Base-by-base conservation (phyloP, 2,888 invertebrate species). In the Rhopalosiphum nymphaeae region DNA sequence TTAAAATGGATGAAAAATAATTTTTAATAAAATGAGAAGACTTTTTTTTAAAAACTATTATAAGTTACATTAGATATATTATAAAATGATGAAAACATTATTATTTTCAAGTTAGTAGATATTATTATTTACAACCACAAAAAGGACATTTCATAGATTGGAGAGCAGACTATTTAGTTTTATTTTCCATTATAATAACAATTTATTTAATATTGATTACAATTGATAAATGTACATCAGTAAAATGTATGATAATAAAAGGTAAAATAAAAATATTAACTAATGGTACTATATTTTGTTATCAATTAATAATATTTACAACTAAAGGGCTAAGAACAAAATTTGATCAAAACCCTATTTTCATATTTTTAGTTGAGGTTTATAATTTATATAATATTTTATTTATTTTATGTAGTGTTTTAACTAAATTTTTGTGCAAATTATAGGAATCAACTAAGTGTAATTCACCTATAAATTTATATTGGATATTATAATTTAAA, bases 371-470 rank as follows among this genome's bases (percentile, higher is more conserved):
- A 67, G 67, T 16, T 29, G 10, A 61, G 29, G 29, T 11, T n/a
- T 67, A 67, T 67, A 67, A 67, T n/a, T n/a, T 16, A n/a, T n/a
- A n/a, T 67, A 44, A 89, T n/a, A 44, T 44, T 61, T 44, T 13
- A 46, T 61, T 90, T 56, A 56, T 53, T 56, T 89, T 56, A 44
- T 44, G 88, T 61, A 86, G 26, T 13, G 10, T 57, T 92, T n/a
- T 21, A 86, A 61, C 86, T 89, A 53, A 86, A 90, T 90, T 49
- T 36, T 86, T 91, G 90, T 94, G 90, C 90, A 85, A 90, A 42
- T 92, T 61, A 91, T 21, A 94, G 36, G 21, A 90, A 94, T 90
- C 36, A 86, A 93, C 90, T 61, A 90, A 49, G 36, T 53, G 90
- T 56, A 42, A 49, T 92, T 88, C 29, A 84, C 78, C 57, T 89